Evolutionary conservation across 2,113 vertebrate genomes (phyloP).

Genomic region (Montifringilla adamsi): DNA sequence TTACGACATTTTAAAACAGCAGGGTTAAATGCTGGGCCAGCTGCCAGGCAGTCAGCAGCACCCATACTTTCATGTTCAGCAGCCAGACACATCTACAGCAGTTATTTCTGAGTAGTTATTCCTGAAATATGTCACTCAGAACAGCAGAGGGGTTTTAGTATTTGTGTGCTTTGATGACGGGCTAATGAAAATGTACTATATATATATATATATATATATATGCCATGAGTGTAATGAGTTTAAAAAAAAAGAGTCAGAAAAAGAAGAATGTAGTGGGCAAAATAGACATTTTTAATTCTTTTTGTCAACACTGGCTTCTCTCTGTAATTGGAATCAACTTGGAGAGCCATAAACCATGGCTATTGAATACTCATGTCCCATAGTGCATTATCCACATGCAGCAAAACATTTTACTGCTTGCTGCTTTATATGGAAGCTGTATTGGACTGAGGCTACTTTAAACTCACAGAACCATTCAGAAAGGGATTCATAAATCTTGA

Average conservation of each 20-base stretch:
- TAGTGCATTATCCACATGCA: not conserved
- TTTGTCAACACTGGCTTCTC: constrained; percentile 14
- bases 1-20: constrained; percentile 77
- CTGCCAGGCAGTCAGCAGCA: constrained; percentile 68
- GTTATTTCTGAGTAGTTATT: constrained; percentile 63
- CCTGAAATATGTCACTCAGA: constrained; percentile 59
- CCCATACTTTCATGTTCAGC: constrained; percentile 75
- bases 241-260: not conserved
- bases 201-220: not conserved
- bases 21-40: constrained; percentile 74
- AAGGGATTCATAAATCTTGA: not conserved
- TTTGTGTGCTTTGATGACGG: constrained; percentile 39
- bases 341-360: not conserved
- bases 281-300: constrained; percentile 3
- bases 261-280: not conserved
- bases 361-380: accelerated
- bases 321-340: not conserved
- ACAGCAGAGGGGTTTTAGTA: constrained; percentile 34
- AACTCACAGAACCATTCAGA: not conserved
- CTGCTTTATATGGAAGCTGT: not conserved
- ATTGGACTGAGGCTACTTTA: not conserved
- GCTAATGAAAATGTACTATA: constrained; percentile 52
- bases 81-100: constrained; percentile 66
- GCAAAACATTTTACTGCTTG: not conserved
- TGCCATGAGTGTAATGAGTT: constrained; percentile 2